Base-by-base conservation (phyloP, 2,888 invertebrate species). In the Melangyna quadrimaculata region DNA sequence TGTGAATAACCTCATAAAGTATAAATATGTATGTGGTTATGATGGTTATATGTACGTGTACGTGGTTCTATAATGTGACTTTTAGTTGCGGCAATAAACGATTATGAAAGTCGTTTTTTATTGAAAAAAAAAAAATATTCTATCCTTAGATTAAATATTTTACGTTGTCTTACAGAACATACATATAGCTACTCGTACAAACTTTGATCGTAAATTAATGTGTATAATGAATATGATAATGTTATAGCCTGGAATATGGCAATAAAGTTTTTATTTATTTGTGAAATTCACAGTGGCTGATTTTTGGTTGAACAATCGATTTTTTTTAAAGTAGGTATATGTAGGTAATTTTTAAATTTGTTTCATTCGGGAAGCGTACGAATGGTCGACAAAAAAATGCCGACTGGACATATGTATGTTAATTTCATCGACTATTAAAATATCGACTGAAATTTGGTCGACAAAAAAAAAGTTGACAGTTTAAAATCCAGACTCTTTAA, bases 31-130 rank as follows among this genome's bases (percentile, higher is more conserved):
- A 27, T n/a, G 5, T 53, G n/a, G 6, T 7, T 32, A 32, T 32
- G 8, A 8, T 7, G 6, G 1, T 8, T 32, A 32, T 8, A 8
- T 7, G 1, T 9, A 9, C 6, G 7, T 32, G 8, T 17, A 40
- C 22, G 43, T 61, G 45, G 35, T 48, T 22, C 8, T 45, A 32
- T 37, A 57, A 40, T 67, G 69, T 69, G 37, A 53, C 27, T 67
- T 69, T 67, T 51, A 73, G 65, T 61, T 79, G 51, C 14, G 51
- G 51, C 19, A 61, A 32, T 67, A 43, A 57, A 45, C 43, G 40
- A 45, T 74, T 67, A 19, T 51, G 29, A 61, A 70, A 22, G 63
- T 40, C 32, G 14, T 69, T 71, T 51, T 79, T 80, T 80, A 80
- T 80, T 73, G 73, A 57, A 73, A 72, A 78, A 57, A 43, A 3